A percentile compares a stretch with the other conserved stretches of the same genome.
Conservation (phyloP, 2,797 vertebrate species). For the Kryptolebias ocellatus region DNA sequence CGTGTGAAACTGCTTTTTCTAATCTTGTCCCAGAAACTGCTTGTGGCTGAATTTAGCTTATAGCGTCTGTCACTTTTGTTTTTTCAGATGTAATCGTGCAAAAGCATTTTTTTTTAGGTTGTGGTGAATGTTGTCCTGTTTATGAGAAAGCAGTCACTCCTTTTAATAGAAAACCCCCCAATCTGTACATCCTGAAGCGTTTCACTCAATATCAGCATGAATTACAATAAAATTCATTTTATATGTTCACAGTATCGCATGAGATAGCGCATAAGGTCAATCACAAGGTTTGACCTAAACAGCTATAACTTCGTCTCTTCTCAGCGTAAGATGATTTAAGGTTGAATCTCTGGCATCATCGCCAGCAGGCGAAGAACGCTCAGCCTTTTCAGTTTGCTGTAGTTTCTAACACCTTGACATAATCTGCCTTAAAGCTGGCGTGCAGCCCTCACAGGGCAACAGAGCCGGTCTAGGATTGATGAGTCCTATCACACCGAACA, state of each 20-base stretch:
- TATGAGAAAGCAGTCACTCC: constrained; percentile 25
- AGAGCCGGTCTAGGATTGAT: constrained; percentile 62
- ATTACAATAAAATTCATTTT: constrained; percentile 8
- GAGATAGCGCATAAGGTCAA: too few relatives aligned
- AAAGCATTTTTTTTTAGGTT: constrained; percentile 39
- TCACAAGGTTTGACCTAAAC: too few relatives aligned
- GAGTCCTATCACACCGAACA: constrained; percentile 59
- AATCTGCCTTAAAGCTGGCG: constrained; percentile 22
- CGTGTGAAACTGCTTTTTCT: constrained; percentile 54
- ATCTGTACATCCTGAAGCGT: neutral
- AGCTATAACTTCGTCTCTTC: too few relatives aligned
- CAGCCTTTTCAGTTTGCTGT: constrained; percentile 10
- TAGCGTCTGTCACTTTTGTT: constrained; percentile 46
- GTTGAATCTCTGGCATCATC: too few relatives aligned
- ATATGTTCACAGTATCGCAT: too few relatives aligned
- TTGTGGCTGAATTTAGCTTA: constrained; percentile 50
- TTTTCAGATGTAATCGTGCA: constrained; percentile 38
- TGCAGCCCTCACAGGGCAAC: constrained; percentile 35
- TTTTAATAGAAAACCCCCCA: constrained; percentile 28
- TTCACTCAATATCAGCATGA: constrained; percentile 28
- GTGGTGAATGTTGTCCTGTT: constrained; percentile 48
- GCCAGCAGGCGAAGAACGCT: too few relatives aligned
- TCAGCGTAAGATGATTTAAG: too few relatives aligned
- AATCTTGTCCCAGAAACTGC: constrained; percentile 60
- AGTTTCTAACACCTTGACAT: constrained; percentile 31